Conservation (phyloP, 2,797 vertebrate species). For the Mormyrops boulengeri region DNA sequence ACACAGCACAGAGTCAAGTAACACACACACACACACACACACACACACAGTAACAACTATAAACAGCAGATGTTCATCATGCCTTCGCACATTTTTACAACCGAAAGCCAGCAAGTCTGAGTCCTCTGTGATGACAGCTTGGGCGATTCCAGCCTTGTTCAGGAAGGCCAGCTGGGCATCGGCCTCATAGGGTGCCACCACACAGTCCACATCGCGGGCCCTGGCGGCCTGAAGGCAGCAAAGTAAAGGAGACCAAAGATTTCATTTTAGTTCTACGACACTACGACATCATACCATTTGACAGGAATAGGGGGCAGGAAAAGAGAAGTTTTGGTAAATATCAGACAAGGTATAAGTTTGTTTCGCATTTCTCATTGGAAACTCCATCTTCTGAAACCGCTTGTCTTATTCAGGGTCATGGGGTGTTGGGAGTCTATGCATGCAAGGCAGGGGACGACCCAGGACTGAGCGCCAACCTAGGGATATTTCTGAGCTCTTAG, state of each 20-base stretch:
- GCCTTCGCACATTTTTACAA: constrained; percentile 75
- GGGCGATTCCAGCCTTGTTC: constrained; percentile 75
- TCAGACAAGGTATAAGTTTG: neutral
- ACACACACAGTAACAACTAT: neutral
- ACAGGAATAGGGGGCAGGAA: neutral
- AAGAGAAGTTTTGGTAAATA: neutral
- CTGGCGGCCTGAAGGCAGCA: constrained; percentile 68
- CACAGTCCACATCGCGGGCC: constrained; percentile 76
- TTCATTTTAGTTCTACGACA: neutral
- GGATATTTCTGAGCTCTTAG: neutral
- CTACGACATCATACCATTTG: neutral
- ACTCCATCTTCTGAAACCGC: neutral
- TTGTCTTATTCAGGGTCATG: neutral
- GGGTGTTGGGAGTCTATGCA: neutral
- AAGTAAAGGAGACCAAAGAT: neutral
- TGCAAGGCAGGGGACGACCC: neutral
- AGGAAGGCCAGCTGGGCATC: constrained; percentile 91
- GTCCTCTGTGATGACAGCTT: constrained; percentile 92
- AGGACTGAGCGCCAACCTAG: neutral
- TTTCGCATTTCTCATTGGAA: neutral
- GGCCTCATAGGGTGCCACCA: constrained; percentile 94
- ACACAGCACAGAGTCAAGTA: neutral
- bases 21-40: neutral
- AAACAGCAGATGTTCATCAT: neutral
- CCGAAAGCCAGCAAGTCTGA: constrained; percentile 94